Percentiles rank a stretch among this genome's conserved stretches.
Evolutionary conservation across 2,113 vertebrate genomes (phyloP).

Genomic region (Tragelaphus buxtoni): DNA sequence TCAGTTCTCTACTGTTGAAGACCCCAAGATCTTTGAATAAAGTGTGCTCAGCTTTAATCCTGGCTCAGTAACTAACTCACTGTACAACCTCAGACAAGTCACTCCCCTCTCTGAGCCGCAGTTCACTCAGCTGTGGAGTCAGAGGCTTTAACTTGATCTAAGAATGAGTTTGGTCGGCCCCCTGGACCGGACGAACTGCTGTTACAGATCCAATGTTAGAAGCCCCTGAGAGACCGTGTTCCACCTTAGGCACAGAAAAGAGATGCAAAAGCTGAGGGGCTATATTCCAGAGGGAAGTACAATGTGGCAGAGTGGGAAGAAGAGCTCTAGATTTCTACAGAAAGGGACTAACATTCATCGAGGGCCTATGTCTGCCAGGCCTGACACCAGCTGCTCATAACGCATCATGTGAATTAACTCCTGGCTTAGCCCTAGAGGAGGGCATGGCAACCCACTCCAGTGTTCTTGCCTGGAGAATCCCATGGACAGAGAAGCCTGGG

Average conservation of each 20-base stretch:
- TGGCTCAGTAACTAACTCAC: neutral
- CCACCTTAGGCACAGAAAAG: neutral
- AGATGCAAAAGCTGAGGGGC: neutral
- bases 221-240: neutral
- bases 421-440: neutral
- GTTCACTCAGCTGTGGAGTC: neutral
- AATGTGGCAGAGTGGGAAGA: constrained; percentile 8
- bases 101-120: neutral
- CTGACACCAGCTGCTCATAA: neutral
- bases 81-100: neutral
- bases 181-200: neutral
- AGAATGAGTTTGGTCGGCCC: neutral
- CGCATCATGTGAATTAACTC: neutral
- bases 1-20: neutral
- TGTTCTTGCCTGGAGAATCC: neutral
- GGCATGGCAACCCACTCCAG: neutral
- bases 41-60: neutral
- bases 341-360: neutral
- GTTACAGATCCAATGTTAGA: neutral
- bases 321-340: neutral
- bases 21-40: neutral
- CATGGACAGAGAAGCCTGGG: neutral
- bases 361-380: neutral
- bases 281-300: neutral
- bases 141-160: neutral